Evolutionary conservation across 2,113 vertebrate species (phyloP), one percentile per base, ranked within the genome.

Genomic region (Pluvialis apricaria): DNA sequence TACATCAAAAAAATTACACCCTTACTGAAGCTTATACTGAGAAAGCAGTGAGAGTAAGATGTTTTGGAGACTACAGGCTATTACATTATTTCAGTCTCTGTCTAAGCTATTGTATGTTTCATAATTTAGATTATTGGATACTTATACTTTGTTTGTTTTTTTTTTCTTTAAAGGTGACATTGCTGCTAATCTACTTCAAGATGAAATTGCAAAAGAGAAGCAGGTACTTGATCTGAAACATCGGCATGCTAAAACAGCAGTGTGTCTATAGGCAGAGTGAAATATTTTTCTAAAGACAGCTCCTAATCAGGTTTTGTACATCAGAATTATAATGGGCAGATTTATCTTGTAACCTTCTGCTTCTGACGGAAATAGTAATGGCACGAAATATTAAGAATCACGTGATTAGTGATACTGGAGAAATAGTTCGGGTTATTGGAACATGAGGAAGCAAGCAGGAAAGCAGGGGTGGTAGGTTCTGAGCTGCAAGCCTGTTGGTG

Each of bases 131-230:
- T 55, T 38, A 34, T 5, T 18, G 18, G 52, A 34, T 73, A 24
- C 58, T 66, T 71, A 73, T 3, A 4, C 70, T 11, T 55, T 70
- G 45, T 71, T 13, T 82, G 14, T 86, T 14, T 60, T 54, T 88
- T 88, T 60, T 91, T 32, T 14, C 70, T 87, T 45, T 81, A 55
- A 92, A 99, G 99, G 98, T 96, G 98, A 99, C 94, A 95, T 92
- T 5, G 96, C 97, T 79, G 94, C 98, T 83, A 98, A 98, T 79
- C 96, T 98, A 62, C 95, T 98, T 84, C 98, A 98, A 68, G 99
- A 99, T 26, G 99, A 99, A 32, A 98, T 98, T 88, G 98, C 98
- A 65, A 97, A 98, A 68, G 99, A 99, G 94, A 98, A 98, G 94
- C 99, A 99, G 99, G 99, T 99, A 98, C 4, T 65, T 76, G 71